Base-by-base conservation (phyloP, 2,797 vertebrate species). In the Hoplostethus atlanticus region DNA sequence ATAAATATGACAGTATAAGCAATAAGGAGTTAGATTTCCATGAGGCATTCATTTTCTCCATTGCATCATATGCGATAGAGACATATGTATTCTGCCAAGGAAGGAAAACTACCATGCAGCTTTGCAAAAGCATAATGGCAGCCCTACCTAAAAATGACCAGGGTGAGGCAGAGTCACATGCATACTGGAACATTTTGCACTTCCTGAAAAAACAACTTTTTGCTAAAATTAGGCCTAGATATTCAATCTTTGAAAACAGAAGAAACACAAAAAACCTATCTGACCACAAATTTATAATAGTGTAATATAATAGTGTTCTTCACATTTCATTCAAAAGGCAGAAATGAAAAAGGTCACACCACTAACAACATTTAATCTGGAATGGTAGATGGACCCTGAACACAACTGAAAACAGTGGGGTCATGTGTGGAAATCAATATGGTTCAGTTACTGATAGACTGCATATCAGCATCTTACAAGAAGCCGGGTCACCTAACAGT, bases 81-180 rank as follows among this genome's bases (percentile, higher is more conserved):
- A 2, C 34, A 5, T 34, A 34, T 56, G n/a, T 12, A 52, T 47
- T 61, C 38, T 46, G 42, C 36, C 34, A 51, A 17, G 34, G 36
- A 77, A 50, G 10, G 3, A 17, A 47, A 55, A 11, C 44, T 30
- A 15, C 30, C 30, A 36, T 36, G 36, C 46, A 63, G 59, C 11
- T 50, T 10, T 69, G 51, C 51, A 31, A 47, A 62, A 36, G 56
- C 21, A 25, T n/a, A 30, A 31, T 6, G 11, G 31, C 31, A 48
- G 56, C 16, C 21, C 21, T 21, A 50, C 59, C 31, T 34, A 55
- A 36, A 46, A 51, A 64, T 46, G 52, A 42, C 42, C 36, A 48
- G 40, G 17, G 42, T 46, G 65, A 52, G 46, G 42, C 50, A 64
- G 25, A 46, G 34, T 64, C 65, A 58, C 38, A 63, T 65, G 55